phyloP scores from a whole-genome alignment of 2,888 invertebrate species.

The Encarsia formosa region DNA sequence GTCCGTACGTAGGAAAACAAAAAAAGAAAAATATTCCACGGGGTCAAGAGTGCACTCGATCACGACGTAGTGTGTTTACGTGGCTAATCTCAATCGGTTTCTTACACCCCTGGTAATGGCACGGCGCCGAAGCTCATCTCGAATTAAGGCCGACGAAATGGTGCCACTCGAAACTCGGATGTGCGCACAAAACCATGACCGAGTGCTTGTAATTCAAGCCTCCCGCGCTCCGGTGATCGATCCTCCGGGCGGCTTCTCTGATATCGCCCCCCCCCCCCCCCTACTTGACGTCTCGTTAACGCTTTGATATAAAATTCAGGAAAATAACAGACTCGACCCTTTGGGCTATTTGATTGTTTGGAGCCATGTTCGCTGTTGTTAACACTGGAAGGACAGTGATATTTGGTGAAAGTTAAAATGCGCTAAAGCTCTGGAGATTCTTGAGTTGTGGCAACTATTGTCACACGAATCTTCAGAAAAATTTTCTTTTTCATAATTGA shows the following conservation, averaged over 20 bases:
- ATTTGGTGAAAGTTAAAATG: not conserved
- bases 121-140: conserved; percentile 9
- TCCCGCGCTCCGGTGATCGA: not conserved
- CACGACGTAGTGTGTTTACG: conserved; percentile 45
- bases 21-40: too few relatives aligned
- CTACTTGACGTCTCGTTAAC: not conserved
- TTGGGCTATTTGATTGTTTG: not conserved
- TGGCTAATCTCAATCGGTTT: conserved; percentile 48
- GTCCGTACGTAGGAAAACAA: too few relatives aligned
- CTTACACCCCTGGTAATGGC: conserved; percentile 9
- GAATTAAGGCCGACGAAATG: conserved; percentile 30
- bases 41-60: too few relatives aligned
- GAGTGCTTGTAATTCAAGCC: conserved; percentile 35
- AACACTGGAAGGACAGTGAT: not conserved
- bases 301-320: too few relatives aligned
- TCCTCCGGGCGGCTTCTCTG: not conserved
- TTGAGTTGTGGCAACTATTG: not conserved
- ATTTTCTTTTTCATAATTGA: too few relatives aligned
- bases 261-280: not conserved
- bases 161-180: conserved; percentile 1
- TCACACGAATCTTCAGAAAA: not conserved
- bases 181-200: conserved; percentile 35
- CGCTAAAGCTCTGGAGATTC: not conserved
- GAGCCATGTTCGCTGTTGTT: not conserved
- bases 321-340: not conserved